A percentile compares a stretch with the other conserved stretches of the same genome.
phyloP scores from a whole-genome alignment of 2,797 vertebrate genomes.

The Chelmon rostratus region DNA sequence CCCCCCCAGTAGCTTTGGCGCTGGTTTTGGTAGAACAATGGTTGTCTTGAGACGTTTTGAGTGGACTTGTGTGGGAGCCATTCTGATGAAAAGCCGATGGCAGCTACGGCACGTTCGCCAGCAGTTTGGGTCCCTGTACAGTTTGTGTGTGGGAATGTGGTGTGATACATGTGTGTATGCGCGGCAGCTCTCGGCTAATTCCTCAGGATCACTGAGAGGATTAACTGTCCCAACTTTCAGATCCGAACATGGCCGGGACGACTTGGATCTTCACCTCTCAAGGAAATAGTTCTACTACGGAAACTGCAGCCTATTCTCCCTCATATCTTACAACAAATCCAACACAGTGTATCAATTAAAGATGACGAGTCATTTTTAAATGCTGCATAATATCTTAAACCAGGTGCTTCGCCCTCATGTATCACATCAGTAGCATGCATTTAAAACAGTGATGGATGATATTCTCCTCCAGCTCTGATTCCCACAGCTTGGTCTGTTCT shows the following conservation, averaged over 20 bases:
- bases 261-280: not conserved
- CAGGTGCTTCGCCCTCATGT: not conserved
- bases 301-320: not conserved
- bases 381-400: not conserved
- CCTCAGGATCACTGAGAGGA: conserved; percentile 2
- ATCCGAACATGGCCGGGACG: conserved; percentile 23
- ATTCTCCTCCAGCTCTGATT: not conserved
- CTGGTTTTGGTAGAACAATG: conserved; percentile 48
- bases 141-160: conserved; percentile 17
- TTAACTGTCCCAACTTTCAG: conserved; percentile 1
- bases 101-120: conserved; percentile 18
- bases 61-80: conserved; percentile 20
- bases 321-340: not conserved
- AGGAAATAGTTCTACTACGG: not conserved
- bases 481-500: not conserved
- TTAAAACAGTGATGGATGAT: not conserved
- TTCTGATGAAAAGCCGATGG: conserved; percentile 40
- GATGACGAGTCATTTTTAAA: conserved; percentile 3
- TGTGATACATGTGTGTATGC: not conserved
- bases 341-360: not conserved
- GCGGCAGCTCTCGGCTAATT: not conserved
- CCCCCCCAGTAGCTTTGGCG: not conserved
- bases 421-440: not conserved
- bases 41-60: conserved; percentile 34
- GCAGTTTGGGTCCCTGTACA: not conserved